These are phyloP conservation scores for Mamestra brassicae DNA, from an alignment of 2,888 invertebrate species.

Conservation along the genomic window DNA sequence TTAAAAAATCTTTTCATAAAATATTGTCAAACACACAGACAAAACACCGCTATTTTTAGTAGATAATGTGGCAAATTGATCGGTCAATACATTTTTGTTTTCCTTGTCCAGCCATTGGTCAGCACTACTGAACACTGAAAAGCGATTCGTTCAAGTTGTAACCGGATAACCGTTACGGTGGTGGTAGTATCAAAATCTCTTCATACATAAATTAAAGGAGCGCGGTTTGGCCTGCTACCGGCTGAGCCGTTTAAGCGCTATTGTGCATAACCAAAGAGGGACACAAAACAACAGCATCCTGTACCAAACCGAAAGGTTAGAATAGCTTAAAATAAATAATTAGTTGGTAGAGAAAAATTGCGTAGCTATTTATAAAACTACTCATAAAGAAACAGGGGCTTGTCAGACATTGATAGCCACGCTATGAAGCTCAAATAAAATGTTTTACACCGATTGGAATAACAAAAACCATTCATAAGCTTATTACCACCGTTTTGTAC, in stretches of 20 bases:
- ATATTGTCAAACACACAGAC: constrained; percentile 12
- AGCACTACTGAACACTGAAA: constrained; percentile 56
- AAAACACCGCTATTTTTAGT: not conserved
- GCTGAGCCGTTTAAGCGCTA: constrained; percentile 81
- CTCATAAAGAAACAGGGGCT: constrained; percentile 9
- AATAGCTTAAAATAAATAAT: constrained; percentile 16
- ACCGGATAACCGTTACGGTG: constrained; percentile 65
- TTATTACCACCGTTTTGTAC: constrained; percentile 81
- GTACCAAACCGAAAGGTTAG: constrained; percentile 29
- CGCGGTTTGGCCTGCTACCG: constrained; percentile 75
- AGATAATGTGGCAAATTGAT: constrained; percentile 16
- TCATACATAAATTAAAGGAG: constrained; percentile 85
- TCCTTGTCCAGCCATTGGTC: constrained; percentile 31
- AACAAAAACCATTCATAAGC: constrained; percentile 75
- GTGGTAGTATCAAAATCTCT: constrained; percentile 81
- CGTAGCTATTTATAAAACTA: constrained; percentile 5
- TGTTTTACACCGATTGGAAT: constrained; percentile 69
- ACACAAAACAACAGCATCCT: constrained; percentile 67
- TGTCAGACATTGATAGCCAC: constrained; percentile 16
- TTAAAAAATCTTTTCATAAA: not conserved
- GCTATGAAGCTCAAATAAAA: constrained; percentile 58
- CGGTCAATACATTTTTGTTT: constrained; percentile 27
- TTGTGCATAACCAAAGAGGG: constrained; percentile 84
- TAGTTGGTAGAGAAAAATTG: not conserved
- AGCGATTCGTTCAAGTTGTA: constrained; percentile 71